Evolutionary conservation across 2,888 invertebrate species (phyloP), one percentile per base, ranked within the genome.

Genomic region (Geophilus truncorum): DNA sequence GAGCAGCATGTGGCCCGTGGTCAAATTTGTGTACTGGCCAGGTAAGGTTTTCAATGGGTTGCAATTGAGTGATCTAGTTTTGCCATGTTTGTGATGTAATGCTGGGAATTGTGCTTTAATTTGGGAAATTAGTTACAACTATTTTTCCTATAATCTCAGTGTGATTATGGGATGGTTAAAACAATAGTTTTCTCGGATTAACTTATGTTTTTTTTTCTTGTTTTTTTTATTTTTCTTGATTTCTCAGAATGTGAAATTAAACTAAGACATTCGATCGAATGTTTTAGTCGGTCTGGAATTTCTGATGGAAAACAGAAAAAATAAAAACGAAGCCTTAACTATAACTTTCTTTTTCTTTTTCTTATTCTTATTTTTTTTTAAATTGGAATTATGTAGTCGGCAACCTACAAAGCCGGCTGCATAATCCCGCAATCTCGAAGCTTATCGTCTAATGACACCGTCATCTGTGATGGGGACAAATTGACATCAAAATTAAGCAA

Each of bases 1-100:
- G 70, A 28, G 10, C 28, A 36, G 10, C 36, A 77, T 77, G 77
- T 77, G 77, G 77, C 77, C 77, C 21, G 77, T 77, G 12, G 36
- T 77, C 77, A 77, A 77, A n/a, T 77, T 77, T 77, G 77, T 77
- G 32, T 77, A 77, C 36, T 77, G 77, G 77, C 77, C 77, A 77
- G 77, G 77, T 77, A 77, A 77, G 77, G 21, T 77, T 77, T 36
- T 77, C 15, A 77, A 70, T 70, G 70, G 70, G 70, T 70, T 70
- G 10, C 10, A 62, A 21, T 7, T 10, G 28, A 9, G 23, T 70
- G 70, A 23, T 70, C 70, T 70, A 70, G 28, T 25, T 70, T 70
- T 70, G 70, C 25, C 25, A 25, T 70, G 70, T 70, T 70, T 3
- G 25, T 45, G 6, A 12, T 45, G 45, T 15, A 45, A 45, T 12